Conservation (phyloP, 2,888 invertebrate species). For the Penaeus monodon region DNA sequence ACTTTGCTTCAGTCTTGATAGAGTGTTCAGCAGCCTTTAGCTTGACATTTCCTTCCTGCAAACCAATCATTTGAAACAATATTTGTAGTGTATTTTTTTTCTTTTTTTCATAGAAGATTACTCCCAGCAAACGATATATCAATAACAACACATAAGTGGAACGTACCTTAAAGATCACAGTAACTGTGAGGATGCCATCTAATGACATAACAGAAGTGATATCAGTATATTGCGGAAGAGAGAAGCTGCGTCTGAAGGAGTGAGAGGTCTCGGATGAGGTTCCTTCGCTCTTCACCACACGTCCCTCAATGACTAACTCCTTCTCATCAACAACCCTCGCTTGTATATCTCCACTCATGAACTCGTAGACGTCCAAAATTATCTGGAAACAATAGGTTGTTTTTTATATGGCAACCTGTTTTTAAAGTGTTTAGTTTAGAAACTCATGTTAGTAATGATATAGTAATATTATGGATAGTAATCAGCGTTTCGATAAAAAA, state of each 20-base stretch:
- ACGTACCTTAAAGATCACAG: background rate
- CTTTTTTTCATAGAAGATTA: background rate
- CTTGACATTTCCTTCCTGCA: no score
- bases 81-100: no score
- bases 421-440: background rate
- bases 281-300: conserved; percentile 18
- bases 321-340: conserved; percentile 51
- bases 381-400: conserved; percentile 1
- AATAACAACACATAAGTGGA: no score
- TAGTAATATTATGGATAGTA: no score
- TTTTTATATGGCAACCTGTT: background rate
- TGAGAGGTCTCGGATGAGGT: conserved; percentile 27
- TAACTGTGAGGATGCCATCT: conserved; percentile 50
- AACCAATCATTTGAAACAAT: no score
- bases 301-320: conserved; percentile 45
- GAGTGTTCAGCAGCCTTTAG: no score
- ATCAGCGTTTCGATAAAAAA: no score
- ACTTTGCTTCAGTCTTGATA: no score
- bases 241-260: conserved; percentile 39
- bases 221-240: conserved; percentile 35
- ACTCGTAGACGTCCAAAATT: conserved; percentile 44
- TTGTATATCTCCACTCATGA: conserved; percentile 39
- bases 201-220: conserved; percentile 49
- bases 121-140: no score
- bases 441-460: background rate